Conservation (phyloP, 2,113 vertebrate genomes). For the Amblyopsis rosae region DNA sequence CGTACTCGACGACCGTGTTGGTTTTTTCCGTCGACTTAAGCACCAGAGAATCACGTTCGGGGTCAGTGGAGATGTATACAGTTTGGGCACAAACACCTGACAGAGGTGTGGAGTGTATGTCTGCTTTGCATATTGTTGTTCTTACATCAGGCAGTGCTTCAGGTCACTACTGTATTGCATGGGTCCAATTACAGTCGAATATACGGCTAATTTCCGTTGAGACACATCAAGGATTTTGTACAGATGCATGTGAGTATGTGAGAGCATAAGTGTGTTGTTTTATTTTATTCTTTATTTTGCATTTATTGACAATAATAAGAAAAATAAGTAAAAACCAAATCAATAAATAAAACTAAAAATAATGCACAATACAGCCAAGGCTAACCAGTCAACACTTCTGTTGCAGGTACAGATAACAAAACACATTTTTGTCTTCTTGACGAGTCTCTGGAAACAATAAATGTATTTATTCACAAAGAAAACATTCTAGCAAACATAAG, state of each 20-base stretch:
- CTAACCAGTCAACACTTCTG: no score
- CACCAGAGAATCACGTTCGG: conserved; percentile 66
- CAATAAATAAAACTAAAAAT: no score
- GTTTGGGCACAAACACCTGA: conserved; percentile 40
- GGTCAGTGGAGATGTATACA: conserved; percentile 65
- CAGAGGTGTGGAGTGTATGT: conserved; percentile 46
- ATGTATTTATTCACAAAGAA: no score
- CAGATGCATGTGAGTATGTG: neutral
- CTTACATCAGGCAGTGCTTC: conserved; percentile 24
- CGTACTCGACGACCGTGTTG: conserved; percentile 21
- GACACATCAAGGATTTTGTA: neutral
- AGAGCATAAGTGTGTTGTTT: neutral
- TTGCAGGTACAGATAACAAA: no score
- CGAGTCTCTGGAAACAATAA: no score
- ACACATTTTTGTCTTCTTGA: no score
- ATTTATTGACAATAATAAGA: neutral
- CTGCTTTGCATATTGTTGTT: conserved; percentile 57
- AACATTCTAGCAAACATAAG: no score
- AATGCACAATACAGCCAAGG: no score
- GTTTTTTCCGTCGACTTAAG: conserved; percentile 54
- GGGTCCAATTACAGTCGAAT: neutral
- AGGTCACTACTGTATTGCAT: conserved; percentile 15
- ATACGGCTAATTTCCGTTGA: neutral
- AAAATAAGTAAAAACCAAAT: no score
- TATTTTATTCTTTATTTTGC: neutral